Base-by-base conservation (phyloP, 2,113 vertebrate genomes). In the Ranitomeya variabilis region DNA sequence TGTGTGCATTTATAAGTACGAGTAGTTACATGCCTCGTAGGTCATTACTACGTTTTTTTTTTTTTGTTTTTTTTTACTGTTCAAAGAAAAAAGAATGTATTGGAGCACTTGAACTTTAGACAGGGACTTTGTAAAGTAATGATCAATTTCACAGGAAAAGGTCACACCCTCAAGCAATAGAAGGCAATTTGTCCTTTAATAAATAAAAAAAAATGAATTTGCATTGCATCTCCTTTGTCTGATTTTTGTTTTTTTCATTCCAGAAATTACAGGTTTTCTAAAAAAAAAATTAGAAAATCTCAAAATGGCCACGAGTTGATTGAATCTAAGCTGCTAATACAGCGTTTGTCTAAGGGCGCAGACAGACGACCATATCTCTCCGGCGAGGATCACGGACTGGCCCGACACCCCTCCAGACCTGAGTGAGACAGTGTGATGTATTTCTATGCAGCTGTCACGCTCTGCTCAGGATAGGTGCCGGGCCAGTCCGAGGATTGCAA, bases 121-220 rank as follows among this genome's bases (percentile, higher is more conserved):
- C 90, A 90, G 93, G 93, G 94, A 92, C 86, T 90, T 93, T 92
- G 94, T 92, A 93, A 92, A 90, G 93, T 92, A 92, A 92, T 89
- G 90, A 90, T 90, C 76, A 91, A 60, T 92, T 91, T 87, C 90
- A 91, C 86, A 91, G 91, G 92, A 92, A 92, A 92, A 92, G 93
- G 91, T 91, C 90, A 91, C 93, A 91, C 90, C 91, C 91, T 92
- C 92, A 93, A 93, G 93, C 93, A 93, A 92, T 92, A 94, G 91
- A 92, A 91, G 90, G 92, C 91, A 86, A 92, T 88, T 91, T 90
- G 91, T 91, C 92, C 91, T 93, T 93, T 90, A 93, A 83, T 51
- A 66, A 90, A 91, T 92, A 94, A 92, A 94, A 93, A 45, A 93
- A 94, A 94, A 92, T 94, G 93, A 94, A 93, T 92, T 95, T 93